Evolutionary conservation across 2,888 invertebrate genomes (phyloP).

Genomic region (Zele albiditarsus): DNA sequence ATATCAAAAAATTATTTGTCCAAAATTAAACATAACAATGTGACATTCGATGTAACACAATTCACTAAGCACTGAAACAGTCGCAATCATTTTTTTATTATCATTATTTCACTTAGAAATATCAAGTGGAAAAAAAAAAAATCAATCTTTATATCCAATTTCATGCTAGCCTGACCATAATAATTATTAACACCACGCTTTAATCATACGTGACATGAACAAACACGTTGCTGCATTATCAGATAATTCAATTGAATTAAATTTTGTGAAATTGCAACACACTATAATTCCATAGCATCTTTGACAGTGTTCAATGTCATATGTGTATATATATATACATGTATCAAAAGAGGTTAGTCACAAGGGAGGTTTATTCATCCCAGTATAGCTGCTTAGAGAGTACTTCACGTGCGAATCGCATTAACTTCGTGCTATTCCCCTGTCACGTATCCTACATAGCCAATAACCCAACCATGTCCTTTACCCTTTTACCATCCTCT

Average conservation of each 20-base stretch:
- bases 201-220: background rate
- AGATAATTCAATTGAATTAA: background rate
- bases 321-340: background rate
- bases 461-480: slow-evolving; percentile 59
- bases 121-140: too few species aligned
- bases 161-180: too few species aligned
- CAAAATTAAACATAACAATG: too few species aligned
- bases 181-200: too few species aligned
- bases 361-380: slow-evolving; percentile 6
- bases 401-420: slow-evolving; percentile 57
- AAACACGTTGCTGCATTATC: background rate
- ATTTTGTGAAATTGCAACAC: background rate
- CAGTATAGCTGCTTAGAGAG: slow-evolving; percentile 5
- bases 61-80: too few species aligned
- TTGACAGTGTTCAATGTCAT: background rate
- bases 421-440: slow-evolving; percentile 49
- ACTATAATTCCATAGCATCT: background rate
- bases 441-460: slow-evolving; percentile 65
- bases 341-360: background rate
- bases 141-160: too few species aligned
- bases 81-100: too few species aligned
- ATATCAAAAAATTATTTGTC: too few species aligned
- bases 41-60: too few species aligned
- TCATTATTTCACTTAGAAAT: too few species aligned
- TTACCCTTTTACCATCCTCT: slow-evolving; percentile 5